A percentile compares a stretch with the other conserved stretches of the same genome.
Evolutionary conservation across 1,140 invertebrate genomes (phyloP).

Genomic region (Calliopsis andreniformis): DNA sequence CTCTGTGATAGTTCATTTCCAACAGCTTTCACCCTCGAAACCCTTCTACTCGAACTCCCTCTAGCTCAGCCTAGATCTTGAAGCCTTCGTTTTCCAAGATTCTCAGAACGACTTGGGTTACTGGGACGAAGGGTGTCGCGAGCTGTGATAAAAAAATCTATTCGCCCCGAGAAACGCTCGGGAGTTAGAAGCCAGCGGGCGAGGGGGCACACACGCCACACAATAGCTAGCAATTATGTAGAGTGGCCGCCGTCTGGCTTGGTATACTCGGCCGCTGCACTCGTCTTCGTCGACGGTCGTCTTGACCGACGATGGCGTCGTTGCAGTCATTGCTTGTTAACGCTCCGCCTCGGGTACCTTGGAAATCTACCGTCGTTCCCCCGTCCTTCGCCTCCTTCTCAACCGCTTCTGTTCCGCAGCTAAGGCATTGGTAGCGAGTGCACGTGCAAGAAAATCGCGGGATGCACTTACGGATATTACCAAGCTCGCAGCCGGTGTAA

Average conservation of each 20-base stretch:
- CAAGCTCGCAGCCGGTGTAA: conserved; percentile 46
- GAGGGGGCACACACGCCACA: conserved; percentile 28
- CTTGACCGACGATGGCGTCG: conserved; percentile 7
- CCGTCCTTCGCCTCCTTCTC: background rate
- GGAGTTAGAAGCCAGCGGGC: background rate
- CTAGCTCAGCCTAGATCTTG: background rate
- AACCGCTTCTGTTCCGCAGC: background rate
- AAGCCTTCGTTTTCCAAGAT: background rate
- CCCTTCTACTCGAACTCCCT: background rate
- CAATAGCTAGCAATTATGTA: conserved; percentile 70
- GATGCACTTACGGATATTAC: conserved; percentile 73
- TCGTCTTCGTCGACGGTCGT: conserved; percentile 14
- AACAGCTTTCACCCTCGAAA: no score
- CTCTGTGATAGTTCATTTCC: no score
- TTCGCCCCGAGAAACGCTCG: background rate
- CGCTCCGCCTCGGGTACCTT: conserved; percentile 51
- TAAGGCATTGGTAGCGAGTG: conserved; percentile 48
- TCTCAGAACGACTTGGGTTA: background rate
- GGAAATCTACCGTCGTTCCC: conserved; percentile 42
- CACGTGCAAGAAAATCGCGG: conserved; percentile 60
- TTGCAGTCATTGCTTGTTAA: conserved; percentile 68
- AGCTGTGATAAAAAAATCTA: conserved; percentile 30
- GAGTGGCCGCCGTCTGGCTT: conserved; percentile 66
- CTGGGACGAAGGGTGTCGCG: background rate
- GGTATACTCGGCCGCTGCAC: conserved; percentile 27